Evolutionary conservation across 2,888 invertebrate genomes (phyloP).

Genomic region (Panorpa germanica): DNA sequence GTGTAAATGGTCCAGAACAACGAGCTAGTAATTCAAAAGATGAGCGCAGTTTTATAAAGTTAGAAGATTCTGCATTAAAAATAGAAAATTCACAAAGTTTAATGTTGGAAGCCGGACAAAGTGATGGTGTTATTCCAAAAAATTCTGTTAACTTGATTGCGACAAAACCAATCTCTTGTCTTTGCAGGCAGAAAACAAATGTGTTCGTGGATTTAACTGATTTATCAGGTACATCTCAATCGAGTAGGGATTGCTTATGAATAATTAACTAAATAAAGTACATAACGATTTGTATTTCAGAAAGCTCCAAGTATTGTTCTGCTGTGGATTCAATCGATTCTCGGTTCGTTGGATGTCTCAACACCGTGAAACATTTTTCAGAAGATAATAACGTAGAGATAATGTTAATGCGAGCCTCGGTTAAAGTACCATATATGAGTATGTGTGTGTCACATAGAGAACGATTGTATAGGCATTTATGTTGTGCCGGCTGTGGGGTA

Average conservation of each 20-base stretch:
- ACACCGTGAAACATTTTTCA: no score
- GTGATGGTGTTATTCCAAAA: slow-evolving; percentile 2
- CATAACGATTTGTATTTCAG: not conserved
- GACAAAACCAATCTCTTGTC: slow-evolving; percentile 9
- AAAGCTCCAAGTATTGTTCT: slow-evolving; percentile 29
- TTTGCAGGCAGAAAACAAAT: slow-evolving; percentile 10
- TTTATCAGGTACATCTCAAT: slow-evolving; percentile 2
- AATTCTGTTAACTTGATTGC: slow-evolving; percentile 7
- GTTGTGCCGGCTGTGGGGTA: slow-evolving; percentile 76
- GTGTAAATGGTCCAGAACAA: no score
- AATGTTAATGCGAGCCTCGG: slow-evolving; percentile 50
- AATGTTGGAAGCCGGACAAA: no score
- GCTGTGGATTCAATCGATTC: slow-evolving; percentile 60
- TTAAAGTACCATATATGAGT: slow-evolving; percentile 58
- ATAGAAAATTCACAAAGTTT: no score
- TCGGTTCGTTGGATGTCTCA: slow-evolving; percentile 55
- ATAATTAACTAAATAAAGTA: no score
- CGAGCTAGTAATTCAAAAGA: no score
- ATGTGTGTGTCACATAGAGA: slow-evolving; percentile 62
- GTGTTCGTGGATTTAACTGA: slow-evolving; percentile 10
- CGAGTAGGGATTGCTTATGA: no score
- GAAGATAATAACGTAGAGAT: no score
- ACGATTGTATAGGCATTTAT: slow-evolving; percentile 61
- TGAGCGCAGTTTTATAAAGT: no score
- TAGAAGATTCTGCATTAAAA: no score